A percentile compares a stretch with the other conserved stretches of the same genome.
Conservation (phyloP, 1,140 invertebrate species). For the Drosophila rhopaloa region DNA sequence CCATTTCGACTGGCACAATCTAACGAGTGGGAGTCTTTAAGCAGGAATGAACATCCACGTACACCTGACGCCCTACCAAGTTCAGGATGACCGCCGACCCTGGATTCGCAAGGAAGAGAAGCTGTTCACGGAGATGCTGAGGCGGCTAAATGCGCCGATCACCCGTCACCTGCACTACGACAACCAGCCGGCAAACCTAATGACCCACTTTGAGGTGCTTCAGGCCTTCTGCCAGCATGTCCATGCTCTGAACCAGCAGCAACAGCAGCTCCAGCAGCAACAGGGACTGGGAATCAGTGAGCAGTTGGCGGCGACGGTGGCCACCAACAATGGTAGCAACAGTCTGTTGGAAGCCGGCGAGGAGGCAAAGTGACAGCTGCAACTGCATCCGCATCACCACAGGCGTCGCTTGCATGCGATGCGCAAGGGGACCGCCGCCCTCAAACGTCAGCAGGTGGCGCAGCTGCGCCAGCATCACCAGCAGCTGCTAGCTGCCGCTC, state of each 20-base stretch:
- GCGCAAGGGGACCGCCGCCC: constrained; percentile 68
- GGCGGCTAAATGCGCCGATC: constrained; percentile 87
- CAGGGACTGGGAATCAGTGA: constrained; percentile 34
- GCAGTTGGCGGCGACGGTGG: constrained; percentile 20
- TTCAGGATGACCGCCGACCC: constrained; percentile 89
- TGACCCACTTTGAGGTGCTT: constrained; percentile 90
- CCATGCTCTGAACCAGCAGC: constrained; percentile 76
- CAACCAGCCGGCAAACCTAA: constrained; percentile 87
- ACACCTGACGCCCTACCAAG: constrained; percentile 94
- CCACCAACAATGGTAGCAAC: constrained; percentile 47
- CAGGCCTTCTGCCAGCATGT: constrained; percentile 85
- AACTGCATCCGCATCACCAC: constrained; percentile 76
- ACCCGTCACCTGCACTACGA: constrained; percentile 88
- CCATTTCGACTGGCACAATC: not conserved
- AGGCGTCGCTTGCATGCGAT: constrained; percentile 78
- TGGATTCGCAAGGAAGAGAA: constrained; percentile 94
- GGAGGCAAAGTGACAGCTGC: constrained; percentile 83
- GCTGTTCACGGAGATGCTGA: constrained; percentile 89
- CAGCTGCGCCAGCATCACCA: constrained; percentile 68
- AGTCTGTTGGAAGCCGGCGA: constrained; percentile 67
- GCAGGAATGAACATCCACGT: constrained; percentile 88
- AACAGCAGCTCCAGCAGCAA: constrained; percentile 54
- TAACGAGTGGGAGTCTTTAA: constrained; percentile 20
- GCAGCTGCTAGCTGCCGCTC: constrained; percentile 52
- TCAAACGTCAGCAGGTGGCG: constrained; percentile 68